Evolutionary conservation across 2,113 vertebrate genomes (phyloP).

Genomic region (Phodopus roborovskii): DNA sequence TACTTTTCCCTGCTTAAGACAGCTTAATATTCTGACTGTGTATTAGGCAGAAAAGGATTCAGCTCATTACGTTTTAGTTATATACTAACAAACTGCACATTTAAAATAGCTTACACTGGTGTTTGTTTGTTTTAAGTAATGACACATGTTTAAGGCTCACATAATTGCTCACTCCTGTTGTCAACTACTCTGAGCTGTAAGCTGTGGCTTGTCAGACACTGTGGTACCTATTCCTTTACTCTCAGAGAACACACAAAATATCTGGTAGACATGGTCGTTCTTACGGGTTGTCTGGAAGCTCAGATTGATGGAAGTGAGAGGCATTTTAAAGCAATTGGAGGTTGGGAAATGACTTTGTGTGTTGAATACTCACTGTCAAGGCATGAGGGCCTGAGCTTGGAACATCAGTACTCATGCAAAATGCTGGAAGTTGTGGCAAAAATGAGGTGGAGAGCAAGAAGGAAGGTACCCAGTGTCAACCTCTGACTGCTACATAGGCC

Average conservation of each 20-base stretch:
- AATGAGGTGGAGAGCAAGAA: background rate
- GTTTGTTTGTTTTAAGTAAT: slow-evolving; percentile 60
- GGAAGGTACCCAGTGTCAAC: background rate
- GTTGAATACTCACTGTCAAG: background rate
- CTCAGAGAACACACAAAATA: background rate
- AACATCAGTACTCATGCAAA: background rate
- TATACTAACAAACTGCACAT: slow-evolving; percentile 9
- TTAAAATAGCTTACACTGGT: slow-evolving; percentile 2
- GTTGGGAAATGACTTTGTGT: background rate
- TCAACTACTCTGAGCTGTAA: background rate
- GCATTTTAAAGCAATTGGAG: background rate
- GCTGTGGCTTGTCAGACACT: background rate
- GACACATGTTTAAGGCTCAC: background rate
- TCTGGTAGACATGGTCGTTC: background rate
- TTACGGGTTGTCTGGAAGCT: background rate
- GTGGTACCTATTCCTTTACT: background rate
- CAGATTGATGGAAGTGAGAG: background rate
- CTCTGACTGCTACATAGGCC: background rate
- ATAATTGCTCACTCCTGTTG: background rate
- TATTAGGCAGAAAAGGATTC: background rate
- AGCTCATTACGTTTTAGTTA: slow-evolving; percentile 49
- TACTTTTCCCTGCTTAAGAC: background rate
- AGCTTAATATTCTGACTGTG: slow-evolving; percentile 18
- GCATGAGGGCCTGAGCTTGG: background rate
- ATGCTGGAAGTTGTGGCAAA: background rate